A percentile compares a stretch with the other conserved stretches of the same genome.
These are phyloP conservation scores for Cynaeus angustus DNA, from an alignment of 2,888 invertebrate genomes.

Conservation along the genomic window DNA sequence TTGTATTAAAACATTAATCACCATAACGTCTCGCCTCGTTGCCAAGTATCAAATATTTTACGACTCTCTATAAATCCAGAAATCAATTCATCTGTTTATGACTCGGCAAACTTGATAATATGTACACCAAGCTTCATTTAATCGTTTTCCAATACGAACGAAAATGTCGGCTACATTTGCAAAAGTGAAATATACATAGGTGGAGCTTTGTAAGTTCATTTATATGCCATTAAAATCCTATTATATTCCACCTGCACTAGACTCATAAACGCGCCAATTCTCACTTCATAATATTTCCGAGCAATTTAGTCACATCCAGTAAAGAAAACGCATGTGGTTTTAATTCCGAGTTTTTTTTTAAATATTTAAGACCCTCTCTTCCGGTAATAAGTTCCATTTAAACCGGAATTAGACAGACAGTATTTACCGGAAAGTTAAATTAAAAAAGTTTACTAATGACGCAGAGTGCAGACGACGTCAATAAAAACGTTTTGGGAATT, in stretches of 20 bases:
- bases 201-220: slow-evolving; percentile 34
- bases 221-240: slow-evolving; percentile 40
- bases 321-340: background rate
- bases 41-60: background rate
- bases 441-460: slow-evolving; percentile 38
- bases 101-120: slow-evolving; percentile 28
- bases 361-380: background rate
- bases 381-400: slow-evolving; percentile 14
- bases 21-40: too few relatives aligned
- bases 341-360: background rate
- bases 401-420: slow-evolving; percentile 31
- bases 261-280: slow-evolving; percentile 32
- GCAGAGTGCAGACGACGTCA: slow-evolving; percentile 17
- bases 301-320: slow-evolving; percentile 18
- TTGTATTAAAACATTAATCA: too few relatives aligned
- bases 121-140: slow-evolving; percentile 22
- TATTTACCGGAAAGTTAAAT: slow-evolving; percentile 37
- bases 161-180: slow-evolving; percentile 25
- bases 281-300: slow-evolving; percentile 34
- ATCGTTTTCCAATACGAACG: slow-evolving; percentile 32
- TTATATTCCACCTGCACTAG: slow-evolving; percentile 27
- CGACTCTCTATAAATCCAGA: background rate
- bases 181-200: slow-evolving; percentile 26
- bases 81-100: slow-evolving; percentile 22
- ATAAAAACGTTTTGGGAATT: slow-evolving; percentile 12